Conservation (phyloP, 2,888 invertebrate species). For the Drosophila incognita region DNA sequence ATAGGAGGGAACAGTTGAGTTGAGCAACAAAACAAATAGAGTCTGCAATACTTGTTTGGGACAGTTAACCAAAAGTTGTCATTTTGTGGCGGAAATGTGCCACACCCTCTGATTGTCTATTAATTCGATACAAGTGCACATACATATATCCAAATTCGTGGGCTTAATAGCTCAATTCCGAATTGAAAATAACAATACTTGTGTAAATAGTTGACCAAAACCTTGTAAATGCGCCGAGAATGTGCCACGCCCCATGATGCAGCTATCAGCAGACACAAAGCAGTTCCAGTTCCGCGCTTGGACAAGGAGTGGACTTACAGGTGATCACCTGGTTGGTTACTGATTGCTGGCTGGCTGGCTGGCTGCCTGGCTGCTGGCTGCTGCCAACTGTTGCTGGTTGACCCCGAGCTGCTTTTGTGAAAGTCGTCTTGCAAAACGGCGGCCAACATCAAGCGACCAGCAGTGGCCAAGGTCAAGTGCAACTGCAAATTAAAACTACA, state of each 20-base stretch:
- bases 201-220: conserved; percentile 41
- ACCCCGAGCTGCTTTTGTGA: conserved; percentile 70
- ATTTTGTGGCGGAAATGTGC: conserved; percentile 10
- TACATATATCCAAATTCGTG: neutral
- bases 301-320: conserved; percentile 50
- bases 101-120: conserved; percentile 12
- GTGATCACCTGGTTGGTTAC: conserved; percentile 29
- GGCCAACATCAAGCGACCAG: conserved; percentile 41
- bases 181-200: conserved; percentile 1
- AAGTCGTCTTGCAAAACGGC: conserved; percentile 79
- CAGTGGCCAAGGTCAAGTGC: conserved; percentile 78
- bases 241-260: conserved; percentile 50
- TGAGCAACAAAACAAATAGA: neutral
- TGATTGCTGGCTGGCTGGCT: too few species aligned
- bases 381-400: conserved; percentile 35
- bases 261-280: conserved; percentile 19
- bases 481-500: conserved; percentile 71
- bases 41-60: conserved; percentile 19
- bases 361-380: neutral
- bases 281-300: conserved; percentile 50
- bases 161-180: neutral
- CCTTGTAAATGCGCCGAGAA: conserved; percentile 56
- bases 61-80: conserved; percentile 26
- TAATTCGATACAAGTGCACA: conserved; percentile 3
- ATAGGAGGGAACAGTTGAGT: neutral